A percentile compares a stretch with the other conserved stretches of the same genome.
These are phyloP conservation scores for Crocidura indochinensis DNA, from an alignment of 2,797 vertebrate genomes.

Conservation along the genomic window DNA sequence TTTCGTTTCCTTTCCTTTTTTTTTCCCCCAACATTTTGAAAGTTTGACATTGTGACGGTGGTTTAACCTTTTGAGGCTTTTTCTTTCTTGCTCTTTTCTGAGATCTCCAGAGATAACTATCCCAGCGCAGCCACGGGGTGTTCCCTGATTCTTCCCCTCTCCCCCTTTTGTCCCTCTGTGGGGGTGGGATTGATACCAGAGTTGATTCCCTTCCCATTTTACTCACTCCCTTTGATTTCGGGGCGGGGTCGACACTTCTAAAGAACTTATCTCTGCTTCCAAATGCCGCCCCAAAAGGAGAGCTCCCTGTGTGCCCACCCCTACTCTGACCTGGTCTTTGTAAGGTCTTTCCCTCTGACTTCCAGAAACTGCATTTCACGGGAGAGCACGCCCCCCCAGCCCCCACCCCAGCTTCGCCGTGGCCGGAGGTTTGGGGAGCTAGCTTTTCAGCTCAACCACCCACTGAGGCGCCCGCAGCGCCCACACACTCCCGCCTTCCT, in stretches of 20 bases:
- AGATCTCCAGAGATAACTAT: slow-evolving; percentile 67
- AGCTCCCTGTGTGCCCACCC: neutral
- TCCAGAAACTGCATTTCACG: slow-evolving; percentile 22
- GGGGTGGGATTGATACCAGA: neutral
- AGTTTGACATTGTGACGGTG: slow-evolving; percentile 88
- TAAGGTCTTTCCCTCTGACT: slow-evolving; percentile 46
- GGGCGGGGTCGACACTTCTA: neutral
- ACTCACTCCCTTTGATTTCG: neutral
- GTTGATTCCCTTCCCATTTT: neutral
- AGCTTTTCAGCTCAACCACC: neutral
- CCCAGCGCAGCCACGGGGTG: neutral
- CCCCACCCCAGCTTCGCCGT: neutral
- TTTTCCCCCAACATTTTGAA: neutral
- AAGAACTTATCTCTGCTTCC: slow-evolving; percentile 46
- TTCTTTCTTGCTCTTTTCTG: slow-evolving; percentile 70
- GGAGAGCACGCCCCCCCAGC: neutral
- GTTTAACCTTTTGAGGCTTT: slow-evolving; percentile 87
- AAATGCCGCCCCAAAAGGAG: neutral
- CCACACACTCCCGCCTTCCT: slow-evolving; percentile 52
- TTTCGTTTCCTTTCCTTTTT: slow-evolving; percentile 40
- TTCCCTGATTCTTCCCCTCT: neutral
- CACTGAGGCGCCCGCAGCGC: neutral
- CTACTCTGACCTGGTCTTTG: slow-evolving; percentile 9
- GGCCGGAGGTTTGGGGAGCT: neutral
- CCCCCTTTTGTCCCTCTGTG: neutral